phyloP scores from a whole-genome alignment of 2,797 vertebrate species.

The Hypotaenidia okinawae region DNA sequence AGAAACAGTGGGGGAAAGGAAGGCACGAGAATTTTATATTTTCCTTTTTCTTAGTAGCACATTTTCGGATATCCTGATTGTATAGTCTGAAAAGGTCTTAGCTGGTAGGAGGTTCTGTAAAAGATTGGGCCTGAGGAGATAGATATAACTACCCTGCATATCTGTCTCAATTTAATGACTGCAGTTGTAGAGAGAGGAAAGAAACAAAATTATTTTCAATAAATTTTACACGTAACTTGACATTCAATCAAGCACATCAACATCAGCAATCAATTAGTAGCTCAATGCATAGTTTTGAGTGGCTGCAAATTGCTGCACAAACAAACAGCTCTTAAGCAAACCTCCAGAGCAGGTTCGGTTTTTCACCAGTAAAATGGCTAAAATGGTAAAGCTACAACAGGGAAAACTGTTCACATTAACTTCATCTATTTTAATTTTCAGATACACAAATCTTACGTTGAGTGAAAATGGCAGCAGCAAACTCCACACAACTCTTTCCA shows the following conservation, averaged over 20 bases:
- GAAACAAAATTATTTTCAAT: constrained; percentile 30
- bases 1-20: background rate
- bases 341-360: background rate
- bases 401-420: background rate
- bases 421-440: constrained; percentile 32
- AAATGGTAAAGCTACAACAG: background rate
- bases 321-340: constrained; percentile 20
- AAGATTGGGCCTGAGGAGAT: background rate
- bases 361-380: background rate
- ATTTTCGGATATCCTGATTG: background rate
- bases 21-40: background rate
- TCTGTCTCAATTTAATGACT: background rate
- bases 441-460: background rate
- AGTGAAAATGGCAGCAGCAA: background rate
- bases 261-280: constrained; percentile 55
- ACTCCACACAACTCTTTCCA: background rate
- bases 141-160: background rate
- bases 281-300: background rate
- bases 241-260: background rate
- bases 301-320: constrained; percentile 27
- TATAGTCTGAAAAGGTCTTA: background rate
- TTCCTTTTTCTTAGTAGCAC: background rate
- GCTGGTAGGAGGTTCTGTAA: background rate
- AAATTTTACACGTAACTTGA: constrained; percentile 30
- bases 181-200: background rate